Percentiles rank a stretch among this genome's conserved stretches.
Evolutionary conservation across 2,797 vertebrate genomes (phyloP).

Genomic region (Chaunax sp.): DNA sequence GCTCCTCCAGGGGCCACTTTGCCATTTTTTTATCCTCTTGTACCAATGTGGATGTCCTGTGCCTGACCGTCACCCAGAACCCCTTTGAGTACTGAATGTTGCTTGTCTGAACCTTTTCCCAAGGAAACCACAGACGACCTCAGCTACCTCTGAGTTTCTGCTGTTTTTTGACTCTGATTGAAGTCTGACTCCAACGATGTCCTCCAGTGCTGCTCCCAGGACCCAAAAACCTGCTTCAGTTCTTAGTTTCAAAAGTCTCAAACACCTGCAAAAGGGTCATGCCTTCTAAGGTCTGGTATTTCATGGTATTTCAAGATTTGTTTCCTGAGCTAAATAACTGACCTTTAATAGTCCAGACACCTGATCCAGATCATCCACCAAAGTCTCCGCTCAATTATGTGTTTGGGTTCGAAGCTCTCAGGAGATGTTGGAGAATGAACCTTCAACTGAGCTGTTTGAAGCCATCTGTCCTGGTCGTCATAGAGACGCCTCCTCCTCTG

Average conservation of each 20-base stretch:
- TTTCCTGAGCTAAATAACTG: too few relatives aligned
- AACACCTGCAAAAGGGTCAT: not conserved
- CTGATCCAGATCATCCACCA: not conserved
- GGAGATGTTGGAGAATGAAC: not conserved
- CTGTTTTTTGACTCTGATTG: too few relatives aligned
- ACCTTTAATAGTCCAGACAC: not conserved
- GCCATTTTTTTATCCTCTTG: slow-evolving; percentile 8
- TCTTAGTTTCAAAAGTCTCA: not conserved
- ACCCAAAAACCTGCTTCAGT: not conserved
- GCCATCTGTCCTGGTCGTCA: not conserved
- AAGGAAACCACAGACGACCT: not conserved
- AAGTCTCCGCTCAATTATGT: not conserved
- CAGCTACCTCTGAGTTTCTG: slow-evolving; percentile 1
- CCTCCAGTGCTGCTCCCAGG: slow-evolving; percentile 13
- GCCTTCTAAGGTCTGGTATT: too few relatives aligned
- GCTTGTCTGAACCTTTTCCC: not conserved
- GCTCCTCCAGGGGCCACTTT: slow-evolving; percentile 31
- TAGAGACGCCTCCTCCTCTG: not conserved
- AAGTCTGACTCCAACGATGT: not conserved
- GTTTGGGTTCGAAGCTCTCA: slow-evolving; percentile 19
- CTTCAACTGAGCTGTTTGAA: not conserved
- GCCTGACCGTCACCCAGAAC: not conserved
- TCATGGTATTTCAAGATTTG: too few relatives aligned
- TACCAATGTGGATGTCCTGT: slow-evolving; percentile 43
- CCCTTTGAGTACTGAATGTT: slow-evolving; percentile 2